These are phyloP conservation scores for Cremastinae sp. DNA, from an alignment of 2,888 invertebrate species.

Conservation along the genomic window DNA sequence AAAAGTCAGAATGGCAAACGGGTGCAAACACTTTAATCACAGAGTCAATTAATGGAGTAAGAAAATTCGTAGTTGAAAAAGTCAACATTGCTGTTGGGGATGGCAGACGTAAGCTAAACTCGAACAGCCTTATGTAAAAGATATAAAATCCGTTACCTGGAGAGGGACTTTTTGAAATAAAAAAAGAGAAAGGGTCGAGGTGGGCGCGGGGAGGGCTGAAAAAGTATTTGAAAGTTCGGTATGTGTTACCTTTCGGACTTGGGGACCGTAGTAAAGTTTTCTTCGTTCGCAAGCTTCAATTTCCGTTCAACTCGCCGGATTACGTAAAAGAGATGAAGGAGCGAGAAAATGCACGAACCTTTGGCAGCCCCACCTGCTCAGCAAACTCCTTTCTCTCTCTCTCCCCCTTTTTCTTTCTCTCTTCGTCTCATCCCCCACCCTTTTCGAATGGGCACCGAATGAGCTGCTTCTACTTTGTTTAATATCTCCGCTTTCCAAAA, in stretches of 20 bases:
- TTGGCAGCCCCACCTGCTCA: not conserved
- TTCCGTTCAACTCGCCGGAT: constrained; percentile 36
- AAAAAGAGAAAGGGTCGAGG: no score
- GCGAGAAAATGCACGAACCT: constrained; percentile 14
- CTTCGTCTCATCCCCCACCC: no score
- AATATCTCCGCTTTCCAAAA: constrained; percentile 49
- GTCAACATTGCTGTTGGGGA: constrained; percentile 17
- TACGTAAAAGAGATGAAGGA: constrained; percentile 48
- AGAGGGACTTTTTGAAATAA: constrained; percentile 12
- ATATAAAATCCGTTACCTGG: no score
- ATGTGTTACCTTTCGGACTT: constrained; percentile 25
- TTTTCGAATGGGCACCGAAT: no score
- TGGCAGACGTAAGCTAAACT: constrained; percentile 17
- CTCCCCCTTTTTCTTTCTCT: not conserved
- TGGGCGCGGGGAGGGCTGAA: not conserved
- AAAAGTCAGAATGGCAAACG: not conserved
- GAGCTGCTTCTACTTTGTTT: constrained; percentile 39
- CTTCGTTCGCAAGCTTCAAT: constrained; percentile 37
- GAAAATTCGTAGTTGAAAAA: constrained; percentile 35
- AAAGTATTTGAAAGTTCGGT: constrained; percentile 38
- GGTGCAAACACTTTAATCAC: constrained; percentile 27
- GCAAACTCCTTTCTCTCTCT: not conserved
- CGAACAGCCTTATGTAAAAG: not conserved
- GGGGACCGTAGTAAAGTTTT: constrained; percentile 41
- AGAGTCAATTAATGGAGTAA: constrained; percentile 45